Percentiles rank a stretch among this genome's conserved stretches.
These are phyloP conservation scores for Ochotona curzoniae DNA, from an alignment of 2,113 vertebrate species.

Conservation along the genomic window DNA sequence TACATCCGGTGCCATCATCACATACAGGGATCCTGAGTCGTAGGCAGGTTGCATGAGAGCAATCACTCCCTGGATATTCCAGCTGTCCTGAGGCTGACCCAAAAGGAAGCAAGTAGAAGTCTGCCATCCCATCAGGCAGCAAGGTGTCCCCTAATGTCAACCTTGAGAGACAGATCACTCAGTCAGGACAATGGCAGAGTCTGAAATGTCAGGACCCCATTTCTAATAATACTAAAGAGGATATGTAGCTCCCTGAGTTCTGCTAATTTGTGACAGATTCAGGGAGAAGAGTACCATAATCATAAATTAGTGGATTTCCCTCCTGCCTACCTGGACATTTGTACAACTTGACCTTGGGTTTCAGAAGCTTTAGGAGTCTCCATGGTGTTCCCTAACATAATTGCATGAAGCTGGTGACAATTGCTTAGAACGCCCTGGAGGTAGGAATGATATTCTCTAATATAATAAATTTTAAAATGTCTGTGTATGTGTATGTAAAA, in stretches of 20 bases:
- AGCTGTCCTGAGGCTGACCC: background rate
- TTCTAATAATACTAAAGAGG: constrained; percentile 70
- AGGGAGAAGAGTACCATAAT: constrained; percentile 27
- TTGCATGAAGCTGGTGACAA: constrained; percentile 73
- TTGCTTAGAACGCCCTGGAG: constrained; percentile 65
- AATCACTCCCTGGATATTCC: too few relatives aligned
- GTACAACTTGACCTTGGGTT: constrained; percentile 75
- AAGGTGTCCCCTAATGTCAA: constrained; percentile 1
- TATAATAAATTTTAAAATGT: background rate
- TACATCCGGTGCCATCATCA: too few relatives aligned
- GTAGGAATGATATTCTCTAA: constrained; percentile 60
- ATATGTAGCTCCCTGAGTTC: constrained; percentile 62
- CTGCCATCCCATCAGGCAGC: constrained; percentile 45
- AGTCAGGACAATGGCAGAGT: constrained; percentile 33
- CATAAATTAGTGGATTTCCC: constrained; percentile 68
- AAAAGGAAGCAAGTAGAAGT: background rate
- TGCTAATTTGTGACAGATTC: constrained; percentile 66
- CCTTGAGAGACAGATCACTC: constrained; percentile 60
- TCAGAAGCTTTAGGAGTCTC: constrained; percentile 76
- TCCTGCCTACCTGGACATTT: constrained; percentile 55
- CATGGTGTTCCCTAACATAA: constrained; percentile 64
- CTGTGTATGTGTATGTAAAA: too few relatives aligned
- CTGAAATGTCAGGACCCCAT: constrained; percentile 76
- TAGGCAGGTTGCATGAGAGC: background rate
- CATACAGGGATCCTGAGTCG: background rate